Base-by-base conservation (phyloP, 2,888 invertebrate species). In the Drosophila merina region DNA sequence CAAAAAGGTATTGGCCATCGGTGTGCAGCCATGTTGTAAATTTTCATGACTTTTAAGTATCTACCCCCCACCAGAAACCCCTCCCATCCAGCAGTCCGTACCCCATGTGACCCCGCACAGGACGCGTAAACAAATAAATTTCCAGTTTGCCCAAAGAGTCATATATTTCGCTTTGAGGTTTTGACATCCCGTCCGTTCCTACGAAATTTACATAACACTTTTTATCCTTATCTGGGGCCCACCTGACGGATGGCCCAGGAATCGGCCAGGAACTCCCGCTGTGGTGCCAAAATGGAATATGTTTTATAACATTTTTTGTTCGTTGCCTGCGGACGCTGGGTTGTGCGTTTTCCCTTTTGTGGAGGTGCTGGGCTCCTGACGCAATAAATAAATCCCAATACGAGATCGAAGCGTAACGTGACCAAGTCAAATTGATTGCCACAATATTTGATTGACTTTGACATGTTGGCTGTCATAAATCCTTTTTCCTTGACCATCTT, bases 391-490 rank as follows among this genome's bases (percentile, higher is more conserved):
- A 85, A 85, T 82, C 75, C 80, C 58, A 33, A 62, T 70, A 56
- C 85, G 81, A 57, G 77, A 73, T 60, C 79, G 76, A 48, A 73
- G 49, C 73, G 74, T 74, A 69, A 60, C 74, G 74, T 57, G 44
- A 75, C 76, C 88, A 80, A 80, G 79, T 80, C 89, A 78, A 88
- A 88, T 86, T 88, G 88, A 86, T 88, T 88, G 88, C 82, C 80
- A 75, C 87, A 86, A 86, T 76, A 81, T 89, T 90, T 90, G 90
- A 89, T 89, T 89, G 89, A 89, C 90, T 90, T 89, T 89, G 89
- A 89, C 87, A 88, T 89, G 89, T 87, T 88, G 88, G 38, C 79
- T 85, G 88, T 87, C 89, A 89, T 90, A 90, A 89, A 90, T 89
- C 38, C 40, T 47, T 45, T 45, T 59, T 26, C 28, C 50, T 40